Conservation (phyloP, 2,888 invertebrate genomes). For the Argyra leucocephala region DNA sequence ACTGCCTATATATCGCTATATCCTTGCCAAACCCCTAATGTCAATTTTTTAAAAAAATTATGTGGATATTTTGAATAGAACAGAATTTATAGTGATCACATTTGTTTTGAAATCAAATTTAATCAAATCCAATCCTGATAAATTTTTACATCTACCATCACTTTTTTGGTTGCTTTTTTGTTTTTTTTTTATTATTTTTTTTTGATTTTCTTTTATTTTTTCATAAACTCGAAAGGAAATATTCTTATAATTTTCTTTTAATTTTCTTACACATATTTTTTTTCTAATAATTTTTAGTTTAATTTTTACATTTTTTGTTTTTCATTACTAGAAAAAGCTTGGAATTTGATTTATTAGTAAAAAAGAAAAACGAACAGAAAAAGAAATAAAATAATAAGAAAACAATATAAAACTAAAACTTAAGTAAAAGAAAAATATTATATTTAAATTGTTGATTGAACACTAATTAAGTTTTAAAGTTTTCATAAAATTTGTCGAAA, state of each 20-base stretch:
- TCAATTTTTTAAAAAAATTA: too few species aligned
- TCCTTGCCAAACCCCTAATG: too few species aligned
- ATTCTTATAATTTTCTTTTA: not conserved
- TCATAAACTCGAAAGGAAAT: not conserved
- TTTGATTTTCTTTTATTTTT: too few species aligned
- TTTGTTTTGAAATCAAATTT: too few species aligned
- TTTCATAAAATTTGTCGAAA: not conserved
- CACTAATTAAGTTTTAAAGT: conserved; percentile 38
- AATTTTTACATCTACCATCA: too few species aligned
- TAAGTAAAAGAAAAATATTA: conserved; percentile 6
- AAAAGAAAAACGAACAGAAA: not conserved
- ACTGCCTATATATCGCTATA: too few species aligned
- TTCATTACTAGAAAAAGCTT: not conserved
- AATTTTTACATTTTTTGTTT: too few species aligned
- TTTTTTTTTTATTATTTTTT: too few species aligned
- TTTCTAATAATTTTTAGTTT: not conserved
- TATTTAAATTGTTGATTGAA: conserved; percentile 35
- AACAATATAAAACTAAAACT: not conserved
- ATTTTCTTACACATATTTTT: not conserved
- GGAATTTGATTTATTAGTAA: not conserved
- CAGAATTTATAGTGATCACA: too few species aligned
- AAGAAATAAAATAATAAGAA: not conserved
- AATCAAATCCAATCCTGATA: too few species aligned
- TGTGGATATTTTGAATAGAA: too few species aligned
- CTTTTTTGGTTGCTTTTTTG: too few species aligned